Conservation (phyloP, 2,888 invertebrate genomes). For the Leucoma salicis region DNA sequence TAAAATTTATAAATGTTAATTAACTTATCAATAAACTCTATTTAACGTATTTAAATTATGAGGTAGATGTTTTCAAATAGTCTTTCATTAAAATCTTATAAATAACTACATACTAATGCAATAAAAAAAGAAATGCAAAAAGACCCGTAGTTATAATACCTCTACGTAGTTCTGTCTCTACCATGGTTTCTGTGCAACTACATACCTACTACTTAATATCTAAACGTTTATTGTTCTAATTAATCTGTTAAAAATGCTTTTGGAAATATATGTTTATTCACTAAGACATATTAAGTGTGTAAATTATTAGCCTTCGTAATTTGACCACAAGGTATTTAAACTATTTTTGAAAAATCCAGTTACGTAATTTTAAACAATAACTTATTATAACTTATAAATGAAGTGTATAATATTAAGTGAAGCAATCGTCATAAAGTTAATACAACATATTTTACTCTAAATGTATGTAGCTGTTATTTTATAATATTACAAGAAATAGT, state of each 20-base stretch:
- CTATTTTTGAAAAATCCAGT: too few relatives aligned
- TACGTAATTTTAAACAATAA: too few relatives aligned
- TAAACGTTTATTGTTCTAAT: neutral
- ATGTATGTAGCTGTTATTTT: too few relatives aligned
- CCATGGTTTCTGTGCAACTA: slow-evolving; percentile 22
- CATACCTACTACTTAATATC: slow-evolving; percentile 3
- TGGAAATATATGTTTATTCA: neutral
- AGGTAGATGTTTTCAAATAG: slow-evolving; percentile 81
- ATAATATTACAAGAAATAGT: neutral
- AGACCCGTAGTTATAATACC: slow-evolving; percentile 54
- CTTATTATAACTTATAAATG: too few relatives aligned
- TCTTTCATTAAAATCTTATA: slow-evolving; percentile 71
- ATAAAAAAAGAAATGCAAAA: slow-evolving; percentile 52
- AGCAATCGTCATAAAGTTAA: too few relatives aligned
- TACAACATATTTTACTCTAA: too few relatives aligned
- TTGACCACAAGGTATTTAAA: too few relatives aligned
- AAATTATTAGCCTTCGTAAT: too few relatives aligned
- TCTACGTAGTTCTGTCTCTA: slow-evolving; percentile 29
- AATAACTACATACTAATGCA: slow-evolving; percentile 57
- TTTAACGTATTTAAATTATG: slow-evolving; percentile 75
- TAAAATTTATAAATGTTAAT: slow-evolving; percentile 74
- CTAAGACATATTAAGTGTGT: too few relatives aligned
- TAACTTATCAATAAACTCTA: slow-evolving; percentile 75
- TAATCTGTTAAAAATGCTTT: neutral
- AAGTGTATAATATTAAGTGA: too few relatives aligned